Base-by-base conservation (phyloP, 2,113 vertebrate species). In the Neolamprologus cancellatus region DNA sequence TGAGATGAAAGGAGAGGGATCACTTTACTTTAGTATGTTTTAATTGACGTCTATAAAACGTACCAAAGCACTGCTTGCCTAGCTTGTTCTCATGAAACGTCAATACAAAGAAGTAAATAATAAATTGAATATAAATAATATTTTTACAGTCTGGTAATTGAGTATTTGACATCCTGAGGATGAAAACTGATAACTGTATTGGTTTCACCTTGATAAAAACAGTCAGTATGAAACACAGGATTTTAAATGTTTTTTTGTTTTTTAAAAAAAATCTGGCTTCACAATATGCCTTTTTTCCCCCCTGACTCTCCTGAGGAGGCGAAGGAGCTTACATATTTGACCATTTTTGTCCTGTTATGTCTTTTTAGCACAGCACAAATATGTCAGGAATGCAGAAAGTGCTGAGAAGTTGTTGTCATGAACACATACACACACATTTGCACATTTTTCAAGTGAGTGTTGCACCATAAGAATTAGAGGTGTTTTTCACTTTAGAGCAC, bases 311-410 rank as follows among this genome's bases (percentile, higher is more conserved):
- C 25, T 52, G 46, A 23, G 11, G 34, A 88, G 55, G 48, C 12
- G 3, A 87, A 44, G 13, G 20, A 69, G 6, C 52, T 10, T 7
- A 57, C 41, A 71, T 48, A 50, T 81, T 84, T 88, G 25, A 88
- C 81, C 55, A 86, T 81, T 71, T 89, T 83, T 83, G 74, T 81
- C 74, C n/a, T 32, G 79, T 82, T 82, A 23, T 79, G 20, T 83
- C 36, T 8, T 55, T 61, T 74, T 20, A 53, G 78, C 41, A 78
- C 61, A 48, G 46, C 20, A 54, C 18, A 87, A 83, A 79, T 74
- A 89, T 85, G 52, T 30, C 20, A 74, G 54, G 69, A 84, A 86
- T 84, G 85, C 64, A 69, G 79, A 48, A 20, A 44, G 39, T 61
- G 23, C 55, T 61, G 61, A 20, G 18, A 66, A 66, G 32, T 66